phyloP scores from a whole-genome alignment of 2,888 invertebrate species.

The Phengaris arion region DNA sequence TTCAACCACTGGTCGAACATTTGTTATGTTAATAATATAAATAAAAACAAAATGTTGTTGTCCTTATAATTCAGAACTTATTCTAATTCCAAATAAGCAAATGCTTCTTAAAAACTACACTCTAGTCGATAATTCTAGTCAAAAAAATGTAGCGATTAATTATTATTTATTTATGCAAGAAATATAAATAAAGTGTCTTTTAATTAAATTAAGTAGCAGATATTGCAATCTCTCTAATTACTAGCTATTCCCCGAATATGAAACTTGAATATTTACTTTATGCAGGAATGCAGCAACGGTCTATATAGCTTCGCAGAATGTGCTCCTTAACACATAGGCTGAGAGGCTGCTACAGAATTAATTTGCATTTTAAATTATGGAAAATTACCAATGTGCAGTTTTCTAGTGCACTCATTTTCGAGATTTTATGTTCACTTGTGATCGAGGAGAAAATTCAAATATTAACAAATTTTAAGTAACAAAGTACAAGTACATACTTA shows the following conservation, averaged over 20 bases:
- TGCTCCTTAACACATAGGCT: conserved; percentile 15
- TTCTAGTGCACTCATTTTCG: conserved; percentile 10
- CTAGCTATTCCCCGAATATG: not conserved
- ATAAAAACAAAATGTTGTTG: too few species aligned
- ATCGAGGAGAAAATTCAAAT: not conserved
- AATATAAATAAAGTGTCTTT: too few species aligned
- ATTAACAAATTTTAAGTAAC: not conserved
- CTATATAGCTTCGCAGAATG: conserved; percentile 1
- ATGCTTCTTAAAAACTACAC: too few species aligned
- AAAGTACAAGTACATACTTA: too few species aligned
- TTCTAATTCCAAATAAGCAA: too few species aligned
- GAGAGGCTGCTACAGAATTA: conserved; percentile 20
- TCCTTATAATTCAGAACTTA: too few species aligned
- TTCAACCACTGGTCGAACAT: too few species aligned
- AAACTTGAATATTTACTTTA: not conserved
- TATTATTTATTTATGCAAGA: too few species aligned
- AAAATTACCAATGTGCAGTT: conserved; percentile 27
- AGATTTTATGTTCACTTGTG: conserved; percentile 11
- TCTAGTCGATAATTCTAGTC: too few species aligned
- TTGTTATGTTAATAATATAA: too few species aligned
- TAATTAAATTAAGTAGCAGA: too few species aligned
- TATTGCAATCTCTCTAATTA: not conserved
- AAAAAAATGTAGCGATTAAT: too few species aligned
- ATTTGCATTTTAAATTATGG: conserved; percentile 28
- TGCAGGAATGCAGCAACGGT: not conserved